phyloP scores from a whole-genome alignment of 2,113 vertebrate genomes.

The Chaetops frenatus region DNA sequence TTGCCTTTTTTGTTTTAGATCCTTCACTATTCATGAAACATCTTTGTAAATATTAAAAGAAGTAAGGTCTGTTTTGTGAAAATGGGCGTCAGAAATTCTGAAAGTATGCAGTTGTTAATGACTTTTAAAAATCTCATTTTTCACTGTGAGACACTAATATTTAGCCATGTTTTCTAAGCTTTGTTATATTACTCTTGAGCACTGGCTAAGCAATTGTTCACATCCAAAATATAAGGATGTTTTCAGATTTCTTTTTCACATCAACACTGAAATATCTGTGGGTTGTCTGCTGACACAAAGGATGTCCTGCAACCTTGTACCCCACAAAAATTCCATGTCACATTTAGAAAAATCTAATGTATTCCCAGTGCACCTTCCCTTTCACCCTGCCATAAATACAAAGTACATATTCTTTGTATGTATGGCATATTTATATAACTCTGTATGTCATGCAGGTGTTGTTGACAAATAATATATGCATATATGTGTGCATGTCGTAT shows the following conservation, averaged over 20 bases:
- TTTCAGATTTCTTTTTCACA: neutral
- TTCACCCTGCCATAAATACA: neutral
- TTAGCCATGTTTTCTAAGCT: neutral
- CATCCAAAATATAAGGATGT: neutral
- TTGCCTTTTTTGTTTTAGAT: neutral
- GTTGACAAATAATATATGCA: neutral
- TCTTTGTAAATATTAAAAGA: neutral
- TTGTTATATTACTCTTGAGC: neutral
- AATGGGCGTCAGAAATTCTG: neutral
- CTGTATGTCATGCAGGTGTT: neutral
- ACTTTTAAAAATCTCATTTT: neutral
- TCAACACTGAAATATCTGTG: no score
- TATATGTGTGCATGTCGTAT: no score
- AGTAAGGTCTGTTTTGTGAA: neutral
- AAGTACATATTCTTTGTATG: fast-evolving
- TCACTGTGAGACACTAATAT: neutral
- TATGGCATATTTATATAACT: neutral
- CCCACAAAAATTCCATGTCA: neutral
- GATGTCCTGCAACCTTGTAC: neutral
- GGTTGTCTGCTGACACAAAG: neutral
- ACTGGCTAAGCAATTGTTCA: neutral
- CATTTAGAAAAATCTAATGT: neutral
- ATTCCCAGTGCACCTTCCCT: neutral
- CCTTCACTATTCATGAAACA: neutral
- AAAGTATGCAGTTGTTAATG: neutral